phyloP scores from a whole-genome alignment of 2,888 invertebrate genomes.

The Amitus sp. region DNA sequence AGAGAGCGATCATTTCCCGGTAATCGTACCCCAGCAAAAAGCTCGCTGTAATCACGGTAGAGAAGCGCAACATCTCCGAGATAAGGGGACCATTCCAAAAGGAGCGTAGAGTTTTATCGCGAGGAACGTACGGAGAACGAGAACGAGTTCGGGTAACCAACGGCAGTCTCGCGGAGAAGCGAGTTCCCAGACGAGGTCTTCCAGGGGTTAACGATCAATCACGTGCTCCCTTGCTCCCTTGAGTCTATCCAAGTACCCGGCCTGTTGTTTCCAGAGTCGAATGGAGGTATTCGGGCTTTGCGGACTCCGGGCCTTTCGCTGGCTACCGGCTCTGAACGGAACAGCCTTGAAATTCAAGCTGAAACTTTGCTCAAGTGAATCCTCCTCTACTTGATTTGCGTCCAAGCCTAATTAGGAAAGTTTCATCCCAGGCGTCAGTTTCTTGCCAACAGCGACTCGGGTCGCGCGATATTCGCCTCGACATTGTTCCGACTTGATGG shows the following conservation, averaged over 20 bases:
- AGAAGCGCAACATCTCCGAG: too few relatives aligned
- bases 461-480: background rate
- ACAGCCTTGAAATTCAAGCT: constrained; percentile 19
- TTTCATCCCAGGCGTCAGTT: background rate
- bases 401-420: constrained; percentile 20
- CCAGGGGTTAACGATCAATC: constrained; percentile 45
- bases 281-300: constrained; percentile 13
- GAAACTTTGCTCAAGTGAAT: constrained; percentile 21
- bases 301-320: constrained; percentile 7
- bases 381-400: constrained; percentile 13
- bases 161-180: constrained; percentile 7
- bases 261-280: constrained; percentile 14
- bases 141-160: constrained; percentile 8
- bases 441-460: background rate
- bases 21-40: background rate
- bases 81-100: too few relatives aligned
- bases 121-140: background rate
- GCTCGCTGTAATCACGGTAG: background rate
- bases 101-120: background rate
- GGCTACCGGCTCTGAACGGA: constrained; percentile 6
- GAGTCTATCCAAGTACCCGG: constrained; percentile 25
- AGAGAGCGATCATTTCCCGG: too few relatives aligned
- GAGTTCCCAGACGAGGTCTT: constrained; percentile 29
- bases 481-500: constrained; percentile 9
- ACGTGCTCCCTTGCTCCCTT: constrained; percentile 27